Conservation (phyloP, 2,113 vertebrate species). For the Oreocharis arfaki region DNA sequence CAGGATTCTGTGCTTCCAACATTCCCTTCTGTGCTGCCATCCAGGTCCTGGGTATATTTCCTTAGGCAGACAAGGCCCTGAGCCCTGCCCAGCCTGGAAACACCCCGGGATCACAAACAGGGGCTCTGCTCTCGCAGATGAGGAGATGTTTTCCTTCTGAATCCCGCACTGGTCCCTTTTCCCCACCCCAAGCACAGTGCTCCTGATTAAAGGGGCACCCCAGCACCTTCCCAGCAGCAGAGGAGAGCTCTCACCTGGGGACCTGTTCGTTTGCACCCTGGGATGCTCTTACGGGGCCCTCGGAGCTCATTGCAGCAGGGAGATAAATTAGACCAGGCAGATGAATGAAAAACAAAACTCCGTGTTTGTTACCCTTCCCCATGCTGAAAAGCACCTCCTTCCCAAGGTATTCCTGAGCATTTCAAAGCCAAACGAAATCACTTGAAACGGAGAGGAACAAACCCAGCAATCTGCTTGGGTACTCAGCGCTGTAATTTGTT, state of each 20-base stretch:
- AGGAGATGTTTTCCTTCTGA: background rate
- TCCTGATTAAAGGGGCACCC: background rate
- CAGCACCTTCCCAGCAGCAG: background rate
- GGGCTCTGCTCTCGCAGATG: background rate
- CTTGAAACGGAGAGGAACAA: background rate
- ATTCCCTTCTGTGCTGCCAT: background rate
- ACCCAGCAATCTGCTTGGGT: background rate
- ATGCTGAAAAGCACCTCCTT: background rate
- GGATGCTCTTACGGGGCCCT: background rate
- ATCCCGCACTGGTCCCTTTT: accelerated
- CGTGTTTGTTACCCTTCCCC: background rate
- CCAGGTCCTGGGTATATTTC: no score
- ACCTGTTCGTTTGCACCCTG: accelerated
- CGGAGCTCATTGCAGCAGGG: background rate
- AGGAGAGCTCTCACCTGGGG: background rate
- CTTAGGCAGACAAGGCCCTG: background rate
- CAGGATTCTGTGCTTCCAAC: background rate
- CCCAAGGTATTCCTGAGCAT: background rate
- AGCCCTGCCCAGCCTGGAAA: background rate
- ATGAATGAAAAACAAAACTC: background rate
- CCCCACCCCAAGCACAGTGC: accelerated
- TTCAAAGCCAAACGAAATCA: background rate
- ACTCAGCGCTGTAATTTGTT: background rate
- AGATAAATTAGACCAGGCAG: background rate
- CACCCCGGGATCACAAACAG: background rate